phyloP scores from a whole-genome alignment of 2,113 vertebrate species.

The Leucosticte australis region DNA sequence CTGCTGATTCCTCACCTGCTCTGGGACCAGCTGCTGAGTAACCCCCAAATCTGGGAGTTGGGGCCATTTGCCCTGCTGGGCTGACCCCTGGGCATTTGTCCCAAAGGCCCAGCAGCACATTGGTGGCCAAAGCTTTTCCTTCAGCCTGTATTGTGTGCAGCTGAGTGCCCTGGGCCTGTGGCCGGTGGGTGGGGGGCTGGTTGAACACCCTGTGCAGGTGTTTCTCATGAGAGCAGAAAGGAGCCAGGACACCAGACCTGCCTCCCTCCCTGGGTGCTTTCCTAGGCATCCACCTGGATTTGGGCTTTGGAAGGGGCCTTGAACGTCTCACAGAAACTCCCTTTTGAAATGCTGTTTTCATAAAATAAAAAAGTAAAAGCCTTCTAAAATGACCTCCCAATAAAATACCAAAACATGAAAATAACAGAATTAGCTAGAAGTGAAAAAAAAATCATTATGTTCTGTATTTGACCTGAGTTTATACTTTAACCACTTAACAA shows the following conservation, averaged over 20 bases:
- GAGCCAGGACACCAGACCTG: neutral
- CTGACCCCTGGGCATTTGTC: neutral
- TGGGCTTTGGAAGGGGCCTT: neutral
- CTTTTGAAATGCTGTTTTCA: neutral
- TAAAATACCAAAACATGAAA: neutral
- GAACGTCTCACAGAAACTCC: neutral
- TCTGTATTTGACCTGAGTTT: neutral
- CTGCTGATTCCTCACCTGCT: neutral
- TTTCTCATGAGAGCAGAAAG: neutral
- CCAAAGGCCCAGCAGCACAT: neutral
- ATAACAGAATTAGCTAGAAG: neutral
- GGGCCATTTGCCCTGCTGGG: neutral
- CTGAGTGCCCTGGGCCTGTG: neutral
- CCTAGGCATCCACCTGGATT: neutral
- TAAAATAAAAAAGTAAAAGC: neutral
- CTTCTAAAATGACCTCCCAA: neutral
- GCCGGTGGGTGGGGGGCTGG: neutral
- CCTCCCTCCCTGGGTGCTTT: fast-evolving
- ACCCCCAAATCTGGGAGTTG: neutral
- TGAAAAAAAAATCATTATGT: neutral
- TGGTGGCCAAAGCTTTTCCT: neutral
- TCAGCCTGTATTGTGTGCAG: fast-evolving
- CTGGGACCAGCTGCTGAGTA: neutral
- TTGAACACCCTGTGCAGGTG: neutral
- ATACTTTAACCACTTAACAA: neutral